Conservation (phyloP, 2,888 invertebrate genomes). For the Galerucella pusilla region DNA sequence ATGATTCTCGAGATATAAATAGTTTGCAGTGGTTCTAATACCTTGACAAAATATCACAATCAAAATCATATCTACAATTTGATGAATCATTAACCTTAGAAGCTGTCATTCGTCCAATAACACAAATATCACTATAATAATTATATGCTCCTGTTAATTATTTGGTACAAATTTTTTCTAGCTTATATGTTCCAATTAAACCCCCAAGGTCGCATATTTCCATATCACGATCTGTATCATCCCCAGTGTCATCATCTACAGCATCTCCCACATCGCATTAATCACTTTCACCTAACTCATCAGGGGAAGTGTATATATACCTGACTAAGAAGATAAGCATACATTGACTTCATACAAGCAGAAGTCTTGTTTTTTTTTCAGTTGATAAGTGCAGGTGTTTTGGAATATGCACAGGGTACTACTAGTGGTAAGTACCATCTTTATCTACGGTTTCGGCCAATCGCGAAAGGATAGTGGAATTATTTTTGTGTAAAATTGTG, state of each 20-base stretch:
- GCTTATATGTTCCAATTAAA: not conserved
- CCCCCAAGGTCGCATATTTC: slow-evolving; percentile 17
- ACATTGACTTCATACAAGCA: slow-evolving; percentile 48
- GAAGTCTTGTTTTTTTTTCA: slow-evolving; percentile 41
- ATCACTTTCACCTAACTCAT: slow-evolving; percentile 51
- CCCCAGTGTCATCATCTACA: slow-evolving; percentile 30
- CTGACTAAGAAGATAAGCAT: slow-evolving; percentile 41
- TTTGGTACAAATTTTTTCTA: too few relatives aligned
- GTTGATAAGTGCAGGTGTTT: slow-evolving; percentile 47
- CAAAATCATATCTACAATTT: too few relatives aligned
- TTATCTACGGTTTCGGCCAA: not conserved
- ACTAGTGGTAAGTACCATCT: slow-evolving; percentile 49
- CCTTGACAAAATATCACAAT: too few relatives aligned
- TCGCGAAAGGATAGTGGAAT: not conserved
- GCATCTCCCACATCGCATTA: slow-evolving; percentile 48
- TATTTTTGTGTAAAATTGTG: too few relatives aligned
- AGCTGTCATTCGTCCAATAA: too few relatives aligned
- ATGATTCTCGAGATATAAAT: too few relatives aligned
- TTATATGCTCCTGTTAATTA: too few relatives aligned
- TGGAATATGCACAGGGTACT: slow-evolving; percentile 46
- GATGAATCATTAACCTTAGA: too few relatives aligned
- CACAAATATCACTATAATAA: too few relatives aligned
- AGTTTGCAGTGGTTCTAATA: too few relatives aligned
- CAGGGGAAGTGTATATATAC: slow-evolving; percentile 52
- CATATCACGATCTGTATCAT: slow-evolving; percentile 33